Evolutionary conservation across 2,797 vertebrate genomes (phyloP).

Genomic region (Ammospiza maritima): DNA sequence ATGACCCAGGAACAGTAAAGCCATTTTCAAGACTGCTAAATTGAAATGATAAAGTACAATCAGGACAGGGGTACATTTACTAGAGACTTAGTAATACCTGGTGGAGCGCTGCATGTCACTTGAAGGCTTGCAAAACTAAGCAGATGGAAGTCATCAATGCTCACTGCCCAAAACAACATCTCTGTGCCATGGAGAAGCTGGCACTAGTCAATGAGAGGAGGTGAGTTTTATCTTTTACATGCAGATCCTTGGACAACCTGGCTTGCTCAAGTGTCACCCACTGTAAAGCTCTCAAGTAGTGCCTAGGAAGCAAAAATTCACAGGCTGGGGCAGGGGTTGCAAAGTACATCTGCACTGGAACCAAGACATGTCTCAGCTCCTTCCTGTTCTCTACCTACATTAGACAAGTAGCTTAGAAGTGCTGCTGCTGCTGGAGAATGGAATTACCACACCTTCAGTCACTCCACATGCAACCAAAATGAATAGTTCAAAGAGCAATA

Average conservation of each 20-base stretch:
- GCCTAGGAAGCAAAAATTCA: background rate
- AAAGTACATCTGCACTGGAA: background rate
- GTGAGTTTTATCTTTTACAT: background rate
- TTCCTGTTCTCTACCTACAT: background rate
- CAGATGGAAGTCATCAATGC: background rate
- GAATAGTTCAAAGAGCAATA: background rate
- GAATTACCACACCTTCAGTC: background rate
- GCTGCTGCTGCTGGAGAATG: background rate
- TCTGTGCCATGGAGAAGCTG: background rate
- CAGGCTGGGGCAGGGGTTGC: rapidly evolving
- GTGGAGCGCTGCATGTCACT: background rate
- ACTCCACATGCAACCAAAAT: background rate
- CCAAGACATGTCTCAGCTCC: rapidly evolving
- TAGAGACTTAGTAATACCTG: background rate
- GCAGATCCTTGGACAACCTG: background rate
- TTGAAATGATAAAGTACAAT: background rate
- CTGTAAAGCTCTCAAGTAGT: background rate
- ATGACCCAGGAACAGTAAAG: background rate
- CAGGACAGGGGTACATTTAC: background rate
- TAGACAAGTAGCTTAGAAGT: background rate
- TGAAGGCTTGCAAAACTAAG: background rate
- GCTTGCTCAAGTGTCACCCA: background rate
- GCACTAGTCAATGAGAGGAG: background rate
- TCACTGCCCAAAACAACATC: background rate
- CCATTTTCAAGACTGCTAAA: background rate